These are phyloP conservation scores for Keiferia lycopersicella DNA, from an alignment of 2,888 invertebrate genomes.

Conservation along the genomic window DNA sequence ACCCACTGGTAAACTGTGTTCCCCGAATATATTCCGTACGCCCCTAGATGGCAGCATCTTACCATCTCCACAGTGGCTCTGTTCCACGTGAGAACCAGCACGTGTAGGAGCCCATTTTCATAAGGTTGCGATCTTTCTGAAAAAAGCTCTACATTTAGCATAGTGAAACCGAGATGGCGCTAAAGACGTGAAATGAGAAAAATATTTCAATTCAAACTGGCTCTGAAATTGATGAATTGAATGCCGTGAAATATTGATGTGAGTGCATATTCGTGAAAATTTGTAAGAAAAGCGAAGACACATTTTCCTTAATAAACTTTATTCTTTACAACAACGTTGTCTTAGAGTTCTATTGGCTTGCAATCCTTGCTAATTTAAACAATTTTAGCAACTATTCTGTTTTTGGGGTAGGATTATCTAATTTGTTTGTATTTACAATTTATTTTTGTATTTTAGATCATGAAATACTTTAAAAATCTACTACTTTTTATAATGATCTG, in stretches of 20 bases:
- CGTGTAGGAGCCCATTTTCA: not conserved
- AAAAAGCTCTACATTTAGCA: not conserved
- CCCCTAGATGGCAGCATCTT: not conserved
- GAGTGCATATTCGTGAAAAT: not conserved
- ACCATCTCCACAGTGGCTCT: not conserved
- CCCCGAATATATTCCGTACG: not conserved
- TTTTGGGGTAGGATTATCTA: conserved; percentile 29
- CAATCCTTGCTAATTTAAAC: conserved; percentile 50
- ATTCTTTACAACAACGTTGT: conserved; percentile 42
- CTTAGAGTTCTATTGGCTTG: conserved; percentile 15
- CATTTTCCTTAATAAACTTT: conserved; percentile 46
- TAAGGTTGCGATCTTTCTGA: not conserved
- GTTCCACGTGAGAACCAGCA: too few relatives aligned
- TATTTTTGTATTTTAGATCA: conserved; percentile 26
- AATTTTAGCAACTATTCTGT: conserved; percentile 46
- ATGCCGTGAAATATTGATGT: too few relatives aligned
- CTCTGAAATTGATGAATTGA: too few relatives aligned
- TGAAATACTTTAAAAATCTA: not conserved
- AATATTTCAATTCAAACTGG: not conserved
- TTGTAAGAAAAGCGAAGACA: not conserved
- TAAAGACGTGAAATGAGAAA: not conserved
- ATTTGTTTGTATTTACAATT: conserved; percentile 36
- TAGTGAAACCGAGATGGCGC: not conserved
- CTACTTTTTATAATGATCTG: too few relatives aligned
- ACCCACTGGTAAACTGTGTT: not conserved